These are phyloP conservation scores for Psammodynastes pulverulentus DNA, from an alignment of 2,113 vertebrate genomes.

Conservation along the genomic window DNA sequence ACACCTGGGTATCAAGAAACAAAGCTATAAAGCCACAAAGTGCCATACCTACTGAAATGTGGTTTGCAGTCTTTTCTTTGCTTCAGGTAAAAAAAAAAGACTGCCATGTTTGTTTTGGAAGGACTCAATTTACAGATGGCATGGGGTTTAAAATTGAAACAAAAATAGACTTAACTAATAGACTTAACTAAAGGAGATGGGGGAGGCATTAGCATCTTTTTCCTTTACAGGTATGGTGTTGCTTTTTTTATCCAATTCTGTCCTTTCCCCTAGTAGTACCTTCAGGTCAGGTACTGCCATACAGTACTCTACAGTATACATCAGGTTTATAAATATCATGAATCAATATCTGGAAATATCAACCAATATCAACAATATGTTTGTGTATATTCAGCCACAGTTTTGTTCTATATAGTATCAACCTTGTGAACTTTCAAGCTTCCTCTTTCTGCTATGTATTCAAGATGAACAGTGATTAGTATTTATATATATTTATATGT, in stretches of 20 bases:
- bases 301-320: neutral
- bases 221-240: neutral
- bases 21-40: neutral
- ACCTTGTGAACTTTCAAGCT: too few species aligned
- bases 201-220: neutral
- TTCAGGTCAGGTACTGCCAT: neutral
- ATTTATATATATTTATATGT: too few species aligned
- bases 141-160: neutral
- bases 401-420: too few species aligned
- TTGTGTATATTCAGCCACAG: too few species aligned
- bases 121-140: neutral
- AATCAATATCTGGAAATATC: neutral
- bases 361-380: neutral
- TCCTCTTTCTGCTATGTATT: too few species aligned
- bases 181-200: neutral
- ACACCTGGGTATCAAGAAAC: neutral
- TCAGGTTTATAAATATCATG: neutral
- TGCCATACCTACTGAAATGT: neutral
- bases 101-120: neutral
- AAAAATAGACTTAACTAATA: neutral
- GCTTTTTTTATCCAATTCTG: neutral
- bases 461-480: too few species aligned
- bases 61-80: neutral
- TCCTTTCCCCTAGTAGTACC: neutral
- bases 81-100: neutral